Evolutionary conservation across 2,888 invertebrate genomes (phyloP), one percentile per base, ranked within the genome.

Genomic region (Drosophila neonasuta): DNA sequence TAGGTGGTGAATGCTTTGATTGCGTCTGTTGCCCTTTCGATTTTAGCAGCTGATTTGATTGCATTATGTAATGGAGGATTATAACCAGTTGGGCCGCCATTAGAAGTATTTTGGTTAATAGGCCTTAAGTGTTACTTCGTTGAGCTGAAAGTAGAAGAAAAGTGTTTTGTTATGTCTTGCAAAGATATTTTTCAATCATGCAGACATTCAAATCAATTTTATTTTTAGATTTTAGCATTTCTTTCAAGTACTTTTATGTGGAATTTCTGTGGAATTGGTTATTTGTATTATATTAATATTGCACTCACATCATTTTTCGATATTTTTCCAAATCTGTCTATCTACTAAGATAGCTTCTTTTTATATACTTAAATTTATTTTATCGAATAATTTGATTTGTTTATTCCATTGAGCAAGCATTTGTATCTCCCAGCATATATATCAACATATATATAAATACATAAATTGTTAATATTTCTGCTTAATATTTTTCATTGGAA

Each of bases 1-100:
- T 81, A 68, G 71, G 55, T 61, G 71, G 50, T 67, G 68, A 70
- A 65, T 60, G 63, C 70, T 68, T 70, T 75, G 82, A 83, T 85
- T 83, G 68, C 86, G 63, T 71, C 34, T 49, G 36, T 50, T 59
- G 62, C 70, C 67, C 71, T 57, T 74, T 68, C 32, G 60, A 78
- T 64, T 67, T 67, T 66, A 55, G 68, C 71, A 56, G 60, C 48
- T 63, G 66, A 63, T 59, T 63, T 70, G 70, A 76, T 70, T 64
- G 58, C 60, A 62, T 60, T 62, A 60, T 48, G 46, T 42, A 54
- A 44, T 11, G 29, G 45, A 15, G 51, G 65, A 58, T 56, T 58
- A 61, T 17, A 54, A 17, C 29, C 52, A 49, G 24, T 56, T 56
- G 34, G 54, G 48, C 48, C 20, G 49, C 15, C 17, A 41, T 44